phyloP scores from a whole-genome alignment of 2,113 vertebrate species.

The Nesogale talazaci region DNA sequence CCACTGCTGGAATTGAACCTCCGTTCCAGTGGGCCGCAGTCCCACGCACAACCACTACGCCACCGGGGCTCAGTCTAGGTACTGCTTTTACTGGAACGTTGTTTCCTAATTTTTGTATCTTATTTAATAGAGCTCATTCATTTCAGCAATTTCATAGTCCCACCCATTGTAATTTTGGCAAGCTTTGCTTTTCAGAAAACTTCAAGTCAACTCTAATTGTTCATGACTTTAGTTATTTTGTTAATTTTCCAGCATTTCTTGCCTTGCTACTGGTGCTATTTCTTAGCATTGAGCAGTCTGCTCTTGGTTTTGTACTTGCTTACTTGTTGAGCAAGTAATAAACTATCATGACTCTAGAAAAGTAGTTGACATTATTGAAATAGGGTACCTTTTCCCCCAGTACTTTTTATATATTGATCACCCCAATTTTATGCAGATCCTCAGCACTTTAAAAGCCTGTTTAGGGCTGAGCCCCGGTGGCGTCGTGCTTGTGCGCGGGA shows the following conservation, averaged over 20 bases:
- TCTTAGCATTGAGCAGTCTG: not conserved
- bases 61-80: too few species aligned
- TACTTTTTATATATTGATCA: not conserved
- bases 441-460: slow-evolving; percentile 37
- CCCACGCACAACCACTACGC: too few species aligned
- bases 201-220: not conserved
- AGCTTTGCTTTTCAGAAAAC: slow-evolving; percentile 11
- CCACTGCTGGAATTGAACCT: too few species aligned
- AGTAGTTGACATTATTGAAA: slow-evolving; percentile 19
- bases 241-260: slow-evolving; percentile 10
- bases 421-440: not conserved
- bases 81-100: not conserved
- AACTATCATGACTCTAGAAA: slow-evolving; percentile 27
- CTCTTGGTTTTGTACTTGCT: slow-evolving; percentile 42
- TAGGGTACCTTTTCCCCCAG: not conserved
- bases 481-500: too few species aligned
- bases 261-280: slow-evolving; percentile 40
- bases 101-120: slow-evolving; percentile 7
- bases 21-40: too few species aligned
- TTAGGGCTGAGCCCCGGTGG: too few species aligned
- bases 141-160: not conserved
- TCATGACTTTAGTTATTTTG: not conserved
- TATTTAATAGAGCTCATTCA: not conserved
- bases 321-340: slow-evolving; percentile 47
- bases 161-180: not conserved